Base-by-base conservation (phyloP, 2,113 vertebrate species). In the Phycodurus eques region DNA sequence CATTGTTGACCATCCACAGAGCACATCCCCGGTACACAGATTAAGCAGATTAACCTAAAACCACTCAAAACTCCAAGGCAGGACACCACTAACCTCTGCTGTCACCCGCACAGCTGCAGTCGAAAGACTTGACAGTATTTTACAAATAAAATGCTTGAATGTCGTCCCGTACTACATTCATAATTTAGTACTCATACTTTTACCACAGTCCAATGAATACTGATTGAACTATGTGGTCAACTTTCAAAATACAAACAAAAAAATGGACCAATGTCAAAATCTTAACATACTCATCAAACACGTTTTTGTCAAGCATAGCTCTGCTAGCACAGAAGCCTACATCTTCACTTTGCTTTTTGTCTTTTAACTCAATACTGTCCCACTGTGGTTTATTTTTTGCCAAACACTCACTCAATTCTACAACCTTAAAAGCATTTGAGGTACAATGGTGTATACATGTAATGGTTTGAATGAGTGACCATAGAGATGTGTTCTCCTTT, bases 41-140 rank as follows among this genome's bases (percentile, higher is more conserved):
- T 71, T 46, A 70, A 46, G 64, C 67, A 5, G 85, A 87, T 84
- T 83, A 89, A 75, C 67, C n/a, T 74, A 57, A 67, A 2, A 27
- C 49, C 22, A 1, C 12, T 49, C 49, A 4, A 68, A 79, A 61
- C 0, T 72, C 31, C 74, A 42, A 71, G 71, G 77, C 64, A 49
- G n/a, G 56, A 20, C 71, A 44, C 5, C 73, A 11, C 33, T 0
- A 31, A 56, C 61, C 70, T 78, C 39, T 74, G 77, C 35, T 1
- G 20, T 22, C 63, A 15, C 17, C 65, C 64, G 70, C 77, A 17
- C 73, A 76, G 70, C 75, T 77, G 77, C 68, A n/a, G 42, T 5
- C 12, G 13, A 10, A 44, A 64, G 17, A 12, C 61, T 63, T 11
- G 13, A 54, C 6, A 11, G 54, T 10, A 57, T 27, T 59, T 22